Evolutionary conservation across 1,140 invertebrate genomes (phyloP).

Genomic region (Drosophila bipectinata): DNA sequence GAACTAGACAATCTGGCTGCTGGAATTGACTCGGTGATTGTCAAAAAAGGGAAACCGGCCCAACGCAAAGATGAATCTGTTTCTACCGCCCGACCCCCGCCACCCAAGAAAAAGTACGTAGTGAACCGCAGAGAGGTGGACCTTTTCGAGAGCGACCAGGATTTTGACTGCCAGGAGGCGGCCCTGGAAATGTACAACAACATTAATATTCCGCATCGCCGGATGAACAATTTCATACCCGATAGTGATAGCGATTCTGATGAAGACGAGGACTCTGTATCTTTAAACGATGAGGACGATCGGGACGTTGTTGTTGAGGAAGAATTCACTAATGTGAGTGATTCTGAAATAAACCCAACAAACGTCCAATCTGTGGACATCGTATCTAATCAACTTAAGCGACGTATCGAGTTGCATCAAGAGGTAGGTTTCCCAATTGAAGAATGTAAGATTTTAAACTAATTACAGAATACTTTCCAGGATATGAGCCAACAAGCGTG

Average conservation of each 20-base stretch:
- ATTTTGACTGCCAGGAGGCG: slow-evolving; percentile 50
- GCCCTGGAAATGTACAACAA: slow-evolving; percentile 18
- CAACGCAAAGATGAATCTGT: neutral
- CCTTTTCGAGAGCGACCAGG: slow-evolving; percentile 8
- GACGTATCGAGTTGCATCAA: slow-evolving; percentile 39
- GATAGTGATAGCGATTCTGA: neutral
- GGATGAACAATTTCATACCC: neutral
- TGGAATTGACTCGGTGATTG: neutral
- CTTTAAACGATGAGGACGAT: neutral
- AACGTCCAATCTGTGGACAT: neutral
- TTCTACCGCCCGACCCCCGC: slow-evolving; percentile 36
- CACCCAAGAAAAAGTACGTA: slow-evolving; percentile 36
- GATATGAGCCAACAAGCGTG: slow-evolving; percentile 11
- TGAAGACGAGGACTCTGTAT: neutral
- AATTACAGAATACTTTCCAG: slow-evolving; percentile 6
- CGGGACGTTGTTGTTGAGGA: neutral
- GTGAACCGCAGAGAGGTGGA: neutral
- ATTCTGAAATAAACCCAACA: neutral
- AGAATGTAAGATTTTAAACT: neutral
- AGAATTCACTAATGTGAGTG: neutral
- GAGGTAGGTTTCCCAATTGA: slow-evolving; percentile 26
- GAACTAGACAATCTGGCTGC: slow-evolving; percentile 31
- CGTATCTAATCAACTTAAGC: slow-evolving; percentile 26
- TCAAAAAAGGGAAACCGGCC: too few species aligned
- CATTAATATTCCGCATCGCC: neutral